These are phyloP conservation scores for Nothobranchius kuhntae DNA, from an alignment of 2,113 vertebrate genomes.

Conservation along the genomic window DNA sequence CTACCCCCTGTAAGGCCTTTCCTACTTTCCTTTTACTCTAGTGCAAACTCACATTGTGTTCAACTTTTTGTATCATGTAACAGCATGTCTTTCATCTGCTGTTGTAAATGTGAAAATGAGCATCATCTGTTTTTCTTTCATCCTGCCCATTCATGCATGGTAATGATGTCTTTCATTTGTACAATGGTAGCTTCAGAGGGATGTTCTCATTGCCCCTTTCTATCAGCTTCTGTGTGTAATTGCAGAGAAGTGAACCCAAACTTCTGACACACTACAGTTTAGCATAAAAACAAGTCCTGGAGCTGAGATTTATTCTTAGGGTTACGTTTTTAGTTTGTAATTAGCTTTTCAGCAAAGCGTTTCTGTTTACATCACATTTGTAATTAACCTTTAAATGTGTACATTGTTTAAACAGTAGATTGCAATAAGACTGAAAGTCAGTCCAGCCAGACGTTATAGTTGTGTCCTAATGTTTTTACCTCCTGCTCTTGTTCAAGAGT, in stretches of 20 bases:
- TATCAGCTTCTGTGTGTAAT: constrained; percentile 26
- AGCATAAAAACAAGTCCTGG: constrained; percentile 4
- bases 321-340: neutral
- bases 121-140: constrained; percentile 35
- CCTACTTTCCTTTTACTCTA: neutral
- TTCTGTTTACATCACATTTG: neutral
- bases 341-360: neutral
- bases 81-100: constrained; percentile 29
- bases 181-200: constrained; percentile 26
- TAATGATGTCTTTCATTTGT: constrained; percentile 52
- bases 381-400: constrained; percentile 1
- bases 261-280: constrained; percentile 12
- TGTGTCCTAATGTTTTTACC: neutral
- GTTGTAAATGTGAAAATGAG: constrained; percentile 46
- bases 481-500: neutral
- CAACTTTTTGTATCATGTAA: constrained; percentile 42
- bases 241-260: constrained; percentile 5
- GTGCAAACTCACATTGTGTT: constrained; percentile 23
- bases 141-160: constrained; percentile 44
- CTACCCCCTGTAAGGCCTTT: too few species aligned
- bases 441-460: neutral
- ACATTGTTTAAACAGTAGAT: constrained; percentile 7
- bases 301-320: neutral
- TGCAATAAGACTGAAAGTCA: constrained; percentile 10
- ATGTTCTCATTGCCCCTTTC: constrained; percentile 22